These are phyloP conservation scores for Achlya flavicornis DNA, from an alignment of 2,888 invertebrate genomes.

Conservation along the genomic window DNA sequence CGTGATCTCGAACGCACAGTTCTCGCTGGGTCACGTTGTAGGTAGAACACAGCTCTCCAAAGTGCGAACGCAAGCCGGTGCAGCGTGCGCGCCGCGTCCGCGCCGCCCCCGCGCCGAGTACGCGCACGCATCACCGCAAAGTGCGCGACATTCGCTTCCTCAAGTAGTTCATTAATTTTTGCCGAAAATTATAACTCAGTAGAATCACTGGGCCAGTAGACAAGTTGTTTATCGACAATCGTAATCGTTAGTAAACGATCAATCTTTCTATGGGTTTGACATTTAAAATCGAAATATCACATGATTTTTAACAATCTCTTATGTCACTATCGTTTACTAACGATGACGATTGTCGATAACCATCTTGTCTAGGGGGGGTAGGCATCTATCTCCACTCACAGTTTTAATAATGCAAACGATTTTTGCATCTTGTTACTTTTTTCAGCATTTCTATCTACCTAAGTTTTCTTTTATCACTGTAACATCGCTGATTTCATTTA, in stretches of 20 bases:
- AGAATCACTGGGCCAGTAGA: neutral
- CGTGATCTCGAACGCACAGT: conserved; percentile 48
- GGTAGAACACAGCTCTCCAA: conserved; percentile 89
- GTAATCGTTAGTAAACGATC: too few relatives aligned
- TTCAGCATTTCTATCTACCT: too few relatives aligned
- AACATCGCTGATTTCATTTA: too few relatives aligned
- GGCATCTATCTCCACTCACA: neutral
- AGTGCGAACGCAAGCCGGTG: conserved; percentile 89
- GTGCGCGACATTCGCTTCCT: conserved; percentile 32
- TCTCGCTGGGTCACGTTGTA: conserved; percentile 78
- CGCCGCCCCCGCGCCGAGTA: conserved; percentile 54
- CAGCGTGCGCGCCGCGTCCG: conserved; percentile 85
- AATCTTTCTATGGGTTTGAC: too few relatives aligned
- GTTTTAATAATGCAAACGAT: neutral
- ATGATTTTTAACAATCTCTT: too few relatives aligned
- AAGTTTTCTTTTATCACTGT: too few relatives aligned
- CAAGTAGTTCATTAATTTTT: neutral
- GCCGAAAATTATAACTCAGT: neutral
- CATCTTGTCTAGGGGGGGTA: too few relatives aligned
- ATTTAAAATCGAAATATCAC: too few relatives aligned
- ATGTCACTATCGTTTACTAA: too few relatives aligned
- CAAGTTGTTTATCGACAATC: too few relatives aligned
- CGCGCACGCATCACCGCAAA: conserved; percentile 46
- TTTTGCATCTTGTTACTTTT: too few relatives aligned
- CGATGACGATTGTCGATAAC: too few relatives aligned